These are phyloP conservation scores for Sterrhoptilus dennistouni DNA, from an alignment of 2,113 vertebrate genomes.

Conservation along the genomic window DNA sequence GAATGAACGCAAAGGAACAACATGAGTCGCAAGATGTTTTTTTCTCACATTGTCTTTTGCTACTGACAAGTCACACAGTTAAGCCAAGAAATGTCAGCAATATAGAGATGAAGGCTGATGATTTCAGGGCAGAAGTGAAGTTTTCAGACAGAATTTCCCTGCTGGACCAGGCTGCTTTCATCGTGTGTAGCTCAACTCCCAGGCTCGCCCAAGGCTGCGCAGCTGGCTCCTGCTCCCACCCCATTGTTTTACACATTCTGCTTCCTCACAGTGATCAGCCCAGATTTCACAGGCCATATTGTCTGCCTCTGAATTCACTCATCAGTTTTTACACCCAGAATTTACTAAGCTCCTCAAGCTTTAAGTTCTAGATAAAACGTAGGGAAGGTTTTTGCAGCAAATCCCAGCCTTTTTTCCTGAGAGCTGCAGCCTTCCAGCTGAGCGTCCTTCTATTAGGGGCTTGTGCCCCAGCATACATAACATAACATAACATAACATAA, in stretches of 20 bases:
- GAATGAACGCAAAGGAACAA: slow-evolving; percentile 16
- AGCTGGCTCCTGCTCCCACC: neutral
- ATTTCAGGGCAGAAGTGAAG: neutral
- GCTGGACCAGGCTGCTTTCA: neutral
- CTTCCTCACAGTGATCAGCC: neutral
- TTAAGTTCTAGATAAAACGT: neutral
- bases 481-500: neutral
- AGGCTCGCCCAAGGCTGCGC: slow-evolving; percentile 6
- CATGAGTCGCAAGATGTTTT: slow-evolving; percentile 43
- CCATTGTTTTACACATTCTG: slow-evolving; percentile 24
- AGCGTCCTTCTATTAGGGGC: neutral
- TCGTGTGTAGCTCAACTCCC: neutral
- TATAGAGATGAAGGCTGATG: neutral
- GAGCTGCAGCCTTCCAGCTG: neutral
- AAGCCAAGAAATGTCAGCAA: slow-evolving; percentile 33
- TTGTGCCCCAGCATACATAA: neutral
- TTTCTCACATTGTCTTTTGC: slow-evolving; percentile 34
- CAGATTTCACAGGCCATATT: slow-evolving; percentile 28
- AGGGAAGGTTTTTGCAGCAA: neutral
- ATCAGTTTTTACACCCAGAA: slow-evolving; percentile 35
- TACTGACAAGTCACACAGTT: slow-evolving; percentile 4
- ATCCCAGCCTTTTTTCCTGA: neutral
- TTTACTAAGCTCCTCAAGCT: slow-evolving; percentile 1
- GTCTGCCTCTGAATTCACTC: slow-evolving; percentile 32
- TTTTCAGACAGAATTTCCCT: slow-evolving; percentile 23